phyloP scores from a whole-genome alignment of 2,888 invertebrate species.

The Lordiphosa fenestrarum region DNA sequence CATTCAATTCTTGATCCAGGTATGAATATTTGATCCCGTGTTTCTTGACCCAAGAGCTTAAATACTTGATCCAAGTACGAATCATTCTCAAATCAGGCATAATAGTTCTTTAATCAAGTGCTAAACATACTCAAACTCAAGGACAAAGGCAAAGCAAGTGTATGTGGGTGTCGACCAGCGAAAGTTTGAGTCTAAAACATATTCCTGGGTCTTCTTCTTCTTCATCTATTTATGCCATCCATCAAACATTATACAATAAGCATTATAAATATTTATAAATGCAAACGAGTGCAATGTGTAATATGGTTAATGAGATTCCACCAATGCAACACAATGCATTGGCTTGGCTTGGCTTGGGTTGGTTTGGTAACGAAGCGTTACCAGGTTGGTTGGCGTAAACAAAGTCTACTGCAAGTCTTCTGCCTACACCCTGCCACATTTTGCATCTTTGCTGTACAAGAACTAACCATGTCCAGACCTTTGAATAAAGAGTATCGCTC shows the following conservation, averaged over 20 bases:
- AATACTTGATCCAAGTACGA: too few species aligned
- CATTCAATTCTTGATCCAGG: too few species aligned
- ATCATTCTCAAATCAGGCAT: too few species aligned
- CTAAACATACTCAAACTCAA: too few species aligned
- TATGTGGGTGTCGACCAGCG: too few species aligned
- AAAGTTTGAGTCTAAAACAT: too few species aligned
- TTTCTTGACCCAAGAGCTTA: too few species aligned
- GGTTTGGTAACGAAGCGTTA: constrained; percentile 56
- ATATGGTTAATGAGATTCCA: constrained; percentile 27
- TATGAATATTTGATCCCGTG: too few species aligned
- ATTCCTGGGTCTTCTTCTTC: neutral
- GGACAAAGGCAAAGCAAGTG: too few species aligned
- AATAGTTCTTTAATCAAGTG: too few species aligned
- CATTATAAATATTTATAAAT: constrained; percentile 55
- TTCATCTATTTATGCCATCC: constrained; percentile 33
- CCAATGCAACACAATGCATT: constrained; percentile 21
- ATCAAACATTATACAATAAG: constrained; percentile 46
- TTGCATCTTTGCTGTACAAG: constrained; percentile 1
- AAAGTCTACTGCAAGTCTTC: constrained; percentile 4
- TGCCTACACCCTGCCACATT: too few species aligned
- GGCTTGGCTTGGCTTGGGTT: constrained; percentile 12
- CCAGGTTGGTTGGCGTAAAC: constrained; percentile 40
- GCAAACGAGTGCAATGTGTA: constrained; percentile 46
- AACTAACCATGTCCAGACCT: constrained; percentile 39
- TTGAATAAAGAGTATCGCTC: constrained; percentile 54